phyloP scores from a whole-genome alignment of 1,140 invertebrate genomes.

The Dreissena polymorpha region DNA sequence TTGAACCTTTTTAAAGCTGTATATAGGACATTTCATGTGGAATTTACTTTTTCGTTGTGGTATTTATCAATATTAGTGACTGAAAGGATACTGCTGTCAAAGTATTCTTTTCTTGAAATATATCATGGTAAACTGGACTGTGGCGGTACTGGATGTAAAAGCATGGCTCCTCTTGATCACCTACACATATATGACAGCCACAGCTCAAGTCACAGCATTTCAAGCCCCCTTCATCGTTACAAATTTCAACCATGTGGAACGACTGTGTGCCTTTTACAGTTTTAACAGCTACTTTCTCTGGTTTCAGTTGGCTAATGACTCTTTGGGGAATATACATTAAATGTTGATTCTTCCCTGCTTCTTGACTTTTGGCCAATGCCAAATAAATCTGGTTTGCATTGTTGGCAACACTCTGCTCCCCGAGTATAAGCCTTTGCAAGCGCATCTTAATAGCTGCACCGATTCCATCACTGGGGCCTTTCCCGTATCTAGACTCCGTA shows the following conservation, averaged over 20 bases:
- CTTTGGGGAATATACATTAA: conserved; percentile 24
- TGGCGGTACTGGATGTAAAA: conserved; percentile 16
- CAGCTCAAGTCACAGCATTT: too few relatives aligned
- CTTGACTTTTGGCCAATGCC: background rate
- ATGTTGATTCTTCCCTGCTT: background rate
- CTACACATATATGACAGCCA: conserved; percentile 7
- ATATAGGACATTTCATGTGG: conserved; percentile 11
- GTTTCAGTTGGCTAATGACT: conserved; percentile 10
- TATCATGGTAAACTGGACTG: too few relatives aligned
- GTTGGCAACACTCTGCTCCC: conserved; percentile 17
- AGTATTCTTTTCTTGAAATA: too few relatives aligned
- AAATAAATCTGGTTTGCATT: conserved; percentile 34
- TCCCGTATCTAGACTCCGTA: conserved; percentile 32
- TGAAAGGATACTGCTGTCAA: too few relatives aligned
- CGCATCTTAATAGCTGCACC: conserved; percentile 30
- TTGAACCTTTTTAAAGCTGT: background rate
- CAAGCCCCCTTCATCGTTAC: too few relatives aligned
- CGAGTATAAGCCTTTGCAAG: conserved; percentile 25
- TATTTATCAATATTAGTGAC: conserved; percentile 12
- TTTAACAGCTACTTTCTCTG: conserved; percentile 9
- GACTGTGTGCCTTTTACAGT: too few relatives aligned
- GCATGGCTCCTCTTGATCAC: conserved; percentile 5
- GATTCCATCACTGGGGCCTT: conserved; percentile 38
- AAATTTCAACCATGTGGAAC: too few relatives aligned
- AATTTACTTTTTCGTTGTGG: background rate